Conservation (phyloP, 2,888 invertebrate species). For the Cremastobaeus sp. region DNA sequence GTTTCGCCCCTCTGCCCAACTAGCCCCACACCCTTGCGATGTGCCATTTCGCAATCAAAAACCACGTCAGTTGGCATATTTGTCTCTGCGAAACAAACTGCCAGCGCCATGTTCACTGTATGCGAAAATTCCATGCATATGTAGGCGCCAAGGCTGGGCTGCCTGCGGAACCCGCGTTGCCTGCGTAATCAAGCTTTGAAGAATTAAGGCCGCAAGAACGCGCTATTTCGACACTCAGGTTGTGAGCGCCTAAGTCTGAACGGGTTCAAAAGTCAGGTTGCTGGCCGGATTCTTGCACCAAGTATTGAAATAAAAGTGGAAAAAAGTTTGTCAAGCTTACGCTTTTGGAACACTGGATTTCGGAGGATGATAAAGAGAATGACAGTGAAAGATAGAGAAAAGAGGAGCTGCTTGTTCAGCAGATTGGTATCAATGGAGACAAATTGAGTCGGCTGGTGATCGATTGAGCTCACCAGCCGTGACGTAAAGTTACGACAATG, state of each 20-base stretch:
- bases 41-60: constrained; percentile 50
- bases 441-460: constrained; percentile 78
- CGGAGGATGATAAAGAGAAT: constrained; percentile 48
- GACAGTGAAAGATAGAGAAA: constrained; percentile 60
- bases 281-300: not conserved
- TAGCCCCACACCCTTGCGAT: constrained; percentile 45
- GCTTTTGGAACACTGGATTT: constrained; percentile 32
- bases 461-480: constrained; percentile 76
- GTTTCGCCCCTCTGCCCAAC: constrained; percentile 21
- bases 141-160: not conserved
- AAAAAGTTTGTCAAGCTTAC: constrained; percentile 38
- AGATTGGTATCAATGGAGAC: constrained; percentile 78
- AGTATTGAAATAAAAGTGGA: constrained; percentile 48
- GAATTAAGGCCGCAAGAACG: constrained; percentile 9
- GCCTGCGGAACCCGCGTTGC: not conserved
- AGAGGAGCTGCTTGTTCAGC: constrained; percentile 73
- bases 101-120: constrained; percentile 23
- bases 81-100: constrained; percentile 49
- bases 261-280: constrained; percentile 6
- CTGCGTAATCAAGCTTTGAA: constrained; percentile 22
- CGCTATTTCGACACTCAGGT: not conserved
- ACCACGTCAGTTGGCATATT: constrained; percentile 50
- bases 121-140: constrained; percentile 44
- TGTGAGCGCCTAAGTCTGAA: not conserved
- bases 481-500: constrained; percentile 73